Conservation (phyloP, 2,888 invertebrate genomes). For the Tenthredo scrophulariae region DNA sequence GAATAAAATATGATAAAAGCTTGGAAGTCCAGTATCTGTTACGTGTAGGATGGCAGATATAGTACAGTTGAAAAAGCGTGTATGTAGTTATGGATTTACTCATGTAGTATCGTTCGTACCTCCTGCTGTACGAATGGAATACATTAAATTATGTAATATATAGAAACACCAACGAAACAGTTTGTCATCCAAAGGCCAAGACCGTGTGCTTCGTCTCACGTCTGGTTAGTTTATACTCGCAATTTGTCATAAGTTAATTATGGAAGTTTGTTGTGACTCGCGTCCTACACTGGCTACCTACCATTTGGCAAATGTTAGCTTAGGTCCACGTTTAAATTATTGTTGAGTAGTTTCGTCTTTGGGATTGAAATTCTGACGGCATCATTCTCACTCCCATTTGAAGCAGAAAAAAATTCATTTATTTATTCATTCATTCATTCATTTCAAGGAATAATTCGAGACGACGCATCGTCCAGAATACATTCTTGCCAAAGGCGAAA, state of each 20-base stretch:
- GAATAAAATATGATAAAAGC: neutral
- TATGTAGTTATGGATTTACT: neutral
- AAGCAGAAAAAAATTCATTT: neutral
- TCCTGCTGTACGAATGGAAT: conserved; percentile 5
- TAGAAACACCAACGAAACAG: conserved; percentile 32
- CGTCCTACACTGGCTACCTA: conserved; percentile 63
- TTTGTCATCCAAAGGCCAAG: conserved; percentile 16
- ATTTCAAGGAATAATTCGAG: neutral
- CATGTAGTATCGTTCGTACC: neutral
- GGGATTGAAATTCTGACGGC: conserved; percentile 25
- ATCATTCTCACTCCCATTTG: neutral
- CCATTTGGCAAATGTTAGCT: conserved; percentile 60
- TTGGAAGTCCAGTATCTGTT: neutral
- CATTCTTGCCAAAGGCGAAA: neutral
- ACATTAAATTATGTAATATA: conserved; percentile 13
- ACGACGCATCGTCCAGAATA: neutral
- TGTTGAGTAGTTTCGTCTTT: conserved; percentile 20
- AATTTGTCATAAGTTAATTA: conserved; percentile 68
- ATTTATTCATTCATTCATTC: conserved; percentile 25
- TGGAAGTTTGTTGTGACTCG: conserved; percentile 70
- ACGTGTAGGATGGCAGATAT: neutral
- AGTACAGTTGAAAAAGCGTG: neutral
- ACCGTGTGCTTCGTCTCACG: conserved; percentile 21
- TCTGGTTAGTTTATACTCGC: conserved; percentile 44
- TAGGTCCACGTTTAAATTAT: conserved; percentile 58